A percentile compares a stretch with the other conserved stretches of the same genome.
Conservation (phyloP, 2,113 vertebrate genomes). For the Ictidomys tridecemlineatus region DNA sequence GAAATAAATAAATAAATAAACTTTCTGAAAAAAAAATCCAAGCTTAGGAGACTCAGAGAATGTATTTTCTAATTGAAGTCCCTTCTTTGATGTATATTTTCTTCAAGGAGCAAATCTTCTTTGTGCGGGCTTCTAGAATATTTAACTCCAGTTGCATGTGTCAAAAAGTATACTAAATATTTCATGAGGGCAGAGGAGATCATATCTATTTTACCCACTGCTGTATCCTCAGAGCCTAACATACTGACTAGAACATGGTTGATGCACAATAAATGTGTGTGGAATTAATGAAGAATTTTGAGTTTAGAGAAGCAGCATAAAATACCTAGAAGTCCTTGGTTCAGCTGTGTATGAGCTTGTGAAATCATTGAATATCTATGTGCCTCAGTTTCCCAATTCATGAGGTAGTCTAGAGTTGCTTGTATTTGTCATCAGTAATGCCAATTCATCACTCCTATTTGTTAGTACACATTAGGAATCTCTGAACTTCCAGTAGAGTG, state of each 20-base stretch:
- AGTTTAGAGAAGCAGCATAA: slow-evolving; percentile 43
- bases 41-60: slow-evolving; percentile 36
- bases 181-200: slow-evolving; percentile 23
- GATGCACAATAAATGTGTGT: slow-evolving; percentile 52
- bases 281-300: slow-evolving; percentile 13
- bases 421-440: not conserved
- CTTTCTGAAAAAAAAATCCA: not conserved
- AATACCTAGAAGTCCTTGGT: not conserved
- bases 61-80: slow-evolving; percentile 24
- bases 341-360: not conserved
- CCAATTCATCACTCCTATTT: not conserved
- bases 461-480: slow-evolving; percentile 22
- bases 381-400: slow-evolving; percentile 18
- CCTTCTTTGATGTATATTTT: slow-evolving; percentile 5
- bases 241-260: not conserved
- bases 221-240: not conserved
- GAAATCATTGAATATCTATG: slow-evolving; percentile 3
- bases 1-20: not conserved
- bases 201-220: slow-evolving; percentile 34
- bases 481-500: slow-evolving; percentile 7
- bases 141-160: not conserved
- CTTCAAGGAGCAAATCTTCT: slow-evolving; percentile 34
- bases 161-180: slow-evolving; percentile 44
- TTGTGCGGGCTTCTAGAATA: slow-evolving; percentile 9
- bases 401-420: slow-evolving; percentile 50